Evolutionary conservation across 2,888 invertebrate species (phyloP).

Genomic region (Cryptocheilus praepositus): DNA sequence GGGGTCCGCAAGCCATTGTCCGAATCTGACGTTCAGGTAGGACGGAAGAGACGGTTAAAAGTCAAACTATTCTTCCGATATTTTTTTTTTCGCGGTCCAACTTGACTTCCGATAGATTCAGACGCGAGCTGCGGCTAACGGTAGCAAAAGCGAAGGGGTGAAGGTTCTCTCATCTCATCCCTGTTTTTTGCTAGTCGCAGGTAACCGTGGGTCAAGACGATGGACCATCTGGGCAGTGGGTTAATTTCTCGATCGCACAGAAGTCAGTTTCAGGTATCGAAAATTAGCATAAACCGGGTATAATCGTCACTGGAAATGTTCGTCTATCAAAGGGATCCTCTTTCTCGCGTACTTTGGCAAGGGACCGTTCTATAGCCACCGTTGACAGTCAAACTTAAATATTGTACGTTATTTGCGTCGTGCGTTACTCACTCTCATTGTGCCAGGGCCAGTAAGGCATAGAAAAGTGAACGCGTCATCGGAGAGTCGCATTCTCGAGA

Average conservation of each 20-base stretch:
- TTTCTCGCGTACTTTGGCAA: too few relatives aligned
- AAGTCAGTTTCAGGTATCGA: constrained; percentile 30
- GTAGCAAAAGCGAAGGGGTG: constrained; percentile 25
- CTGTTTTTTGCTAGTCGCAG: neutral
- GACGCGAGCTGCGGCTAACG: constrained; percentile 26
- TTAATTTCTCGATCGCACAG: constrained; percentile 23
- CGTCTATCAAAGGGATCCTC: too few relatives aligned
- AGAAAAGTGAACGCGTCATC: too few relatives aligned
- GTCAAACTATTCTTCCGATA: constrained; percentile 35
- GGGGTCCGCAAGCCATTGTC: neutral
- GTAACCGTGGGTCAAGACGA: constrained; percentile 7
- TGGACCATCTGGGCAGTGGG: constrained; percentile 46
- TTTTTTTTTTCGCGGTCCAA: constrained; percentile 29
- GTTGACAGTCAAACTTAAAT: too few relatives aligned
- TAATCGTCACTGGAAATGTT: too few relatives aligned
- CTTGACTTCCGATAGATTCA: constrained; percentile 35
- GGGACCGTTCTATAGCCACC: too few relatives aligned
- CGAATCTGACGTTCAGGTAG: constrained; percentile 26
- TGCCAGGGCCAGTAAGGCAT: too few relatives aligned
- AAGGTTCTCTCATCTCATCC: constrained; percentile 14
- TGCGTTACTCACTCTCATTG: too few relatives aligned
- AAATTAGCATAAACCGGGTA: constrained; percentile 27
- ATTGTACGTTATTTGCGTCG: too few relatives aligned
- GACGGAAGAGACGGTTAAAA: constrained; percentile 39
- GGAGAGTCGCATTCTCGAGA: too few relatives aligned